Percentiles rank a stretch among this genome's conserved stretches.
phyloP scores from a whole-genome alignment of 2,888 invertebrate species.

The Drosophila prolongata region DNA sequence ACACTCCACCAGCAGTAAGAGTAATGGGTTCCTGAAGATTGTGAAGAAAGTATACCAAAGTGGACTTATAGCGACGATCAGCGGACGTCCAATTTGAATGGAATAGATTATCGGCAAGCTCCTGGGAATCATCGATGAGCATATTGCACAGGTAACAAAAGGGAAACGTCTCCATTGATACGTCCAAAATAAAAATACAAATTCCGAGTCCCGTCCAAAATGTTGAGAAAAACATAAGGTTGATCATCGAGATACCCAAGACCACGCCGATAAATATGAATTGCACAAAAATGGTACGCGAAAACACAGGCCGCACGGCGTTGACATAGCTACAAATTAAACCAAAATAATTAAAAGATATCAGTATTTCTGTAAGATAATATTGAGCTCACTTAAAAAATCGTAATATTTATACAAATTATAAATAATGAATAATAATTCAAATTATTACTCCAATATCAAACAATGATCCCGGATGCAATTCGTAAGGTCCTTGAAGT shows the following conservation, averaged over 20 bases:
- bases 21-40: constrained; percentile 60
- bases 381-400: too few species aligned
- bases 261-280: constrained; percentile 57
- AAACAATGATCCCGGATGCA: constrained; percentile 55
- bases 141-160: constrained; percentile 62
- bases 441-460: constrained; percentile 46
- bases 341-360: too few species aligned
- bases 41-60: constrained; percentile 56
- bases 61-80: constrained; percentile 37
- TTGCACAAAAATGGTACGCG: constrained; percentile 59
- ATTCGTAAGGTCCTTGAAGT: constrained; percentile 45
- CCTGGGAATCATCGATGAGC: constrained; percentile 42
- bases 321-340: constrained; percentile 53
- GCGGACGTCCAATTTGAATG: constrained; percentile 63
- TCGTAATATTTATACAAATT: too few species aligned
- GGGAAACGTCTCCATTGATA: constrained; percentile 60
- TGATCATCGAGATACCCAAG: constrained; percentile 54
- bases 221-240: constrained; percentile 57
- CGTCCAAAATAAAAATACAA: constrained; percentile 26
- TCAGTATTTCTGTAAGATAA: too few species aligned
- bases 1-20: constrained; percentile 59
- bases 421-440: too few species aligned
- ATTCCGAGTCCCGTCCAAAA: constrained; percentile 52
- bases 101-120: constrained; percentile 52
- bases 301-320: constrained; percentile 46